A percentile compares a stretch with the other conserved stretches of the same genome.
Evolutionary conservation across 2,797 vertebrate genomes (phyloP).

Genomic region (Myotis vivesi): DNA sequence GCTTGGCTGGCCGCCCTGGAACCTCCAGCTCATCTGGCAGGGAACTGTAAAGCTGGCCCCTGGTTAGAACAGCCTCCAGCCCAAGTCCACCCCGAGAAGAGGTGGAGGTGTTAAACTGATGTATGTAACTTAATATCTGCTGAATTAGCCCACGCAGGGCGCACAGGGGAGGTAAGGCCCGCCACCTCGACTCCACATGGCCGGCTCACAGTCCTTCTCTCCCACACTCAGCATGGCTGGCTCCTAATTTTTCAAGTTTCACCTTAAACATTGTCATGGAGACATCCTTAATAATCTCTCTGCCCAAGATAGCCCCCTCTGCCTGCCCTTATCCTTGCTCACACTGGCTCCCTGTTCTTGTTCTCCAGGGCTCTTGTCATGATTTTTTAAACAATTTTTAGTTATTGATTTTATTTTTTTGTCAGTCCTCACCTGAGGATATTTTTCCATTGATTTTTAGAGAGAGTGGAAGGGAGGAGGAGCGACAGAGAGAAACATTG

Average conservation of each 20-base stretch:
- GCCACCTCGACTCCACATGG: not conserved
- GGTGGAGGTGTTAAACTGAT: not conserved
- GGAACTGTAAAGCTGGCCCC: constrained; percentile 82
- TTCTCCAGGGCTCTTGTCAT: not conserved
- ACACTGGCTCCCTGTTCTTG: not conserved
- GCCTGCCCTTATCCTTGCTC: not conserved
- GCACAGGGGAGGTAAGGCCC: not conserved
- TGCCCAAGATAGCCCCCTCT: no score
- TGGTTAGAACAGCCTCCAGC: not conserved
- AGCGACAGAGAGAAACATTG: not conserved
- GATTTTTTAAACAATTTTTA: not conserved
- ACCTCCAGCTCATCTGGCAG: constrained; percentile 65
- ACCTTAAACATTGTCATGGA: not conserved
- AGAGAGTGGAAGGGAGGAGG: not conserved
- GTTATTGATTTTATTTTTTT: not conserved
- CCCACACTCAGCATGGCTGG: not conserved
- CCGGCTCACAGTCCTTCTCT: not conserved
- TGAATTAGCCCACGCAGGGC: rapidly evolving
- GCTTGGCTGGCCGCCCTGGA: constrained; percentile 46
- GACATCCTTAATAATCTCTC: not conserved
- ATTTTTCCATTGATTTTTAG: not conserved
- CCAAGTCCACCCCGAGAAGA: not conserved
- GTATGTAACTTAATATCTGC: constrained; percentile 55
- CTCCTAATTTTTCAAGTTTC: not conserved
- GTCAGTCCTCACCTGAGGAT: no score